A percentile compares a stretch with the other conserved stretches of the same genome.
phyloP scores from a whole-genome alignment of 2,113 vertebrate species.

The Stigmatopora argus region DNA sequence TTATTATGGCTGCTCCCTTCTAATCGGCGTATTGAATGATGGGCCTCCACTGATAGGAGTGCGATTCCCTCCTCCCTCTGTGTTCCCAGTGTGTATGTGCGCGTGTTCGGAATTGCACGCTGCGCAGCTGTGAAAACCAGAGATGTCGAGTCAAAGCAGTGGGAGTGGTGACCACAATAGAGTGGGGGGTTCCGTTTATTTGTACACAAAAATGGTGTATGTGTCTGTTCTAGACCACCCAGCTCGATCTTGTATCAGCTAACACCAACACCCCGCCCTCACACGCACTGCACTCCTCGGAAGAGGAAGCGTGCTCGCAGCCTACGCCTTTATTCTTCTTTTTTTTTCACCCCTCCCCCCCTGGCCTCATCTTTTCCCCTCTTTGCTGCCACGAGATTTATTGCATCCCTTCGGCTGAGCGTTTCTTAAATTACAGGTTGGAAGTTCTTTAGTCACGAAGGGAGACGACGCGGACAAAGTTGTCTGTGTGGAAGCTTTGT shows the following conservation, averaged over 20 bases:
- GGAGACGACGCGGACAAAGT: constrained; percentile 51
- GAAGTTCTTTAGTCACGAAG: constrained; percentile 66
- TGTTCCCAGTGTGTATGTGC: constrained; percentile 21
- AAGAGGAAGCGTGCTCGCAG: constrained; percentile 47
- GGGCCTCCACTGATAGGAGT: constrained; percentile 30
- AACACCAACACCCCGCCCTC: constrained; percentile 58
- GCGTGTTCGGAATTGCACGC: constrained; percentile 36
- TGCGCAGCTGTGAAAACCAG: constrained; percentile 53
- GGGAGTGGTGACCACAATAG: constrained; percentile 67
- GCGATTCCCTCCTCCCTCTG: constrained; percentile 2
- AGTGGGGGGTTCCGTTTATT: constrained; percentile 72
- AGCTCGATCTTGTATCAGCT: constrained; percentile 69
- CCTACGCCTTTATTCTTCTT: constrained; percentile 45
- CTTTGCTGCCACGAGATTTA: constrained; percentile 69
- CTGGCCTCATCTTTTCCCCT: constrained; percentile 23
- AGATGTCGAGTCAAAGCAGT: constrained; percentile 50
- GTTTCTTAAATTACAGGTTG: constrained; percentile 77
- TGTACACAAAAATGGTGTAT: constrained; percentile 75
- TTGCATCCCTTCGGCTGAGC: constrained; percentile 62
- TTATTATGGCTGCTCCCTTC: constrained; percentile 19
- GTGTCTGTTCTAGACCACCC: constrained; percentile 71
- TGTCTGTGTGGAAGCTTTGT: constrained; percentile 30
- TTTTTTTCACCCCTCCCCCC: neutral
- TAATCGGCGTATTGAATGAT: constrained; percentile 33
- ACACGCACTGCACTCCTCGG: constrained; percentile 33